Evolutionary conservation across 2,888 invertebrate genomes (phyloP), one percentile per base, ranked within the genome.

Genomic region (Drosophila differens): DNA sequence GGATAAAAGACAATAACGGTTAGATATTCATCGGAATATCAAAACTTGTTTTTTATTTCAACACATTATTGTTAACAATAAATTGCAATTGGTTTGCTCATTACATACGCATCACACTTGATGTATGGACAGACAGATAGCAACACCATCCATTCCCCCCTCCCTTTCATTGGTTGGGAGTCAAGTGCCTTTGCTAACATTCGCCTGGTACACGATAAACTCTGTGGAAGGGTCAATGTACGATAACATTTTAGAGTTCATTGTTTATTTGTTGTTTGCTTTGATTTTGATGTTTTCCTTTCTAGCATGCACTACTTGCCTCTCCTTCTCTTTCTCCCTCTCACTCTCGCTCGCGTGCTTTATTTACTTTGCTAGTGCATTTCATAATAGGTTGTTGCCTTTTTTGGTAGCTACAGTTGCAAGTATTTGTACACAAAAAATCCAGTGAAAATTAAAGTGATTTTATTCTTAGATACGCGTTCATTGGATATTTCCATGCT

Each of bases 171-270:
- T 54, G 35, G 44, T 32, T 28, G 33, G 33, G 53, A 74, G 82
- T 70, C 79, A 82, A 79, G 79, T 79, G 82, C 63, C 63, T 51
- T 47, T 57, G 72, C 70, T 68, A 67, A 74, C 84, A 75, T 84
- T 72, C 67, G 79, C 79, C 82, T 32, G 68, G 30, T 39, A 47
- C 63, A 60, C 59, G 70, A 78, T 78, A 70, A 76, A 76, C 73
- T 74, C 63, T 64, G 65, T 47, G 73, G 70, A 69, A 76, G 74
- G 89, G 83, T 87, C 89, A 85, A 85, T 82, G 85, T 73, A 82
- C 87, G 79, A 74, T 54, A 73, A 49, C 25, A 61, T 74, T 87
- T 81, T 89, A 84, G 77, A 76, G 89, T 86, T 89, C 82, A 89
- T 86, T 82, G 82, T 77, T 89, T 89, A 70, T 77, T 77, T 79